Evolutionary conservation across 1,140 invertebrate species (phyloP), one percentile per base, ranked within the genome.

Genomic region (Drosophila neocordata): DNA sequence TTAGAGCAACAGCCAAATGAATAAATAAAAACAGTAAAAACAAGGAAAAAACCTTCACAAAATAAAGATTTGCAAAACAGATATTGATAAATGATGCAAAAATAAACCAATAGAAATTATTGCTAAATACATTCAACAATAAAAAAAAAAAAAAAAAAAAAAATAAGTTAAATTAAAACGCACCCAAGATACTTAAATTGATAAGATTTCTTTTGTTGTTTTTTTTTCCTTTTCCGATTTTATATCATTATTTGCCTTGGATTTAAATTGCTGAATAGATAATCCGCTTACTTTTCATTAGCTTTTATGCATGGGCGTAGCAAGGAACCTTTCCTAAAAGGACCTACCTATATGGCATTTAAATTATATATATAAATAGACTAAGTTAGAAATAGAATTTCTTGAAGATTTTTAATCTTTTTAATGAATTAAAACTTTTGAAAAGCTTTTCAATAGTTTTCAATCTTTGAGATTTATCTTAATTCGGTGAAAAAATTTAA

Each of bases 51-150:
- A 20, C 41, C 41, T 12, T 48, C 4, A 7, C 15, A 44, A 48
- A 18, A 20, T 48, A 48, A 48, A 48, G 41, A 48, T 48, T 48
- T 48, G 41, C 15, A 15, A 48, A 48, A 48, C 41, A 11, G 41
- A 48, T 48, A 48, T 48, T 48, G 41, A 48, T 48, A 48, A 48
- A 48, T 20, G 41, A 48, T 44, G 41, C 1, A 48, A 48, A 44
- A 44, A 48, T 48, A 48, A 48, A 38, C 12, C 37, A 48, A 7
- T 7, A 44, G n/a, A 9, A 48, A 48, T 20, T 20, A 44, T 13
- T 31, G 7, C 7, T 44, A 44, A 8, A 44, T 35, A 35, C 12
- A 35, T 44, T 7, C 5, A 1, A 15, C 15, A 15, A 44, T 8
- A 15, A 15, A 41, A 7, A 44, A 15, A 41, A 18, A 20, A 15